Base-by-base conservation (phyloP, 2,797 vertebrate species). In the Rhabdophis nuchalis region DNA sequence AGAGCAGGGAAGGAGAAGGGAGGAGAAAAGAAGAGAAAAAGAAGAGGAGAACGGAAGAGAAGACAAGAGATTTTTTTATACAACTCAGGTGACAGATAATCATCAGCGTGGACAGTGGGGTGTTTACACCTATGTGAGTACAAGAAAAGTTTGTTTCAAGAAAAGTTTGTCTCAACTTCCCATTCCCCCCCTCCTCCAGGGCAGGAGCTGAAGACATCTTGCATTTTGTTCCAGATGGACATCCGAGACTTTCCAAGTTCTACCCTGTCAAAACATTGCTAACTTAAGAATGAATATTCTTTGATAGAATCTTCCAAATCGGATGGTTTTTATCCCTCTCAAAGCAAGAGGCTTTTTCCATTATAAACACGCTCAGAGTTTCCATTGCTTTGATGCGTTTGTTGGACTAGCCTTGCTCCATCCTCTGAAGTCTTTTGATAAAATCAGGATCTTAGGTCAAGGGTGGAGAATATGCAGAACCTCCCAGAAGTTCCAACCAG, bases 1-100 rank as follows among this genome's bases (percentile, higher is more conserved):
- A n/a, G n/a, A n/a, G 23, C 0, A 11, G 3, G 7, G 25, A 3
- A 11, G 9, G 0, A 7, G 6, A 3, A 7, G 20, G 8, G 58
- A 12, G 1, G 1, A 27, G 58, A 29, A 10, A 1, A 5, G 60
- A 29, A 29, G 3, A 12, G 58, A 29, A 27, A 3, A 12, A n/a
- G 60, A 13, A 29, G 4, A 5, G 27, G 5, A n/a, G 27, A n/a
- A n/a, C n/a, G n/a, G 61, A 13, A 14, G 29, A 32, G 64, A 32
- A 8, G n/a, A 46, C n/a, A n/a, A 46, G 46, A 46, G 46, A 46
- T 46, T 46, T 46, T 46, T 46, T 46, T 46, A 46, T 46, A 46
- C 11, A n/a, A 4, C 2, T 36, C 18, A 32, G 16, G 32, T 36
- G 7, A 16, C 36, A 72, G 68, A 72, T 72, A 72, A 7, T 5